These are phyloP conservation scores for Pyrrhosoma nymphula DNA, from an alignment of 2,888 invertebrate species.

Conservation along the genomic window DNA sequence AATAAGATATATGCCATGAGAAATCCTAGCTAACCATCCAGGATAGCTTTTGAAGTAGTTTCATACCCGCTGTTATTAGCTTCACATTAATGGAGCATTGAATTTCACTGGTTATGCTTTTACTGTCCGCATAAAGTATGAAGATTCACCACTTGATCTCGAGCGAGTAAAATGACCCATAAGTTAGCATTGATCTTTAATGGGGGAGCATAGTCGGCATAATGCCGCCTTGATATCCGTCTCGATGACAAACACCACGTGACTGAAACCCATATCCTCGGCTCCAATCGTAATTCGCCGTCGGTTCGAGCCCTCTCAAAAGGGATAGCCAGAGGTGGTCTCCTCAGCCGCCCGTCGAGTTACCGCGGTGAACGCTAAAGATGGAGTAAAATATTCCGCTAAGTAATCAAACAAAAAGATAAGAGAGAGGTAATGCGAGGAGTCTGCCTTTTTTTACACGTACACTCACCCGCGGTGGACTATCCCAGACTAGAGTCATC, in stretches of 20 bases:
- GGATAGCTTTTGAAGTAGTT: too few relatives aligned
- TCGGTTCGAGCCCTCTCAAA: neutral
- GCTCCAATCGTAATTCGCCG: neutral
- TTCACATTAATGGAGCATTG: neutral
- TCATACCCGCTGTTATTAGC: too few relatives aligned
- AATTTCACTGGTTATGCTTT: neutral
- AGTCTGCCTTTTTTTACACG: neutral
- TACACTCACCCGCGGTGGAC: neutral
- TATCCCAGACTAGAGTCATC: neutral
- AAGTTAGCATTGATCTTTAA: neutral
- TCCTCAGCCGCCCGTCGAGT: neutral
- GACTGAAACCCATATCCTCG: neutral
- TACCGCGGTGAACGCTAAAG: neutral
- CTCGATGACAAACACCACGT: constrained; percentile 11
- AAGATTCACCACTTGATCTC: neutral
- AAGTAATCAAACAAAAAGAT: neutral
- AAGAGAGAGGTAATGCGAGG: neutral
- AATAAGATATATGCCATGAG: too few relatives aligned
- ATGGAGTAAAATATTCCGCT: neutral
- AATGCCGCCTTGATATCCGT: neutral
- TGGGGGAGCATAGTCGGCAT: neutral
- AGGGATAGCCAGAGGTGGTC: constrained; percentile 17
- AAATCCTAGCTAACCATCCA: too few relatives aligned
- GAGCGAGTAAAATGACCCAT: neutral
- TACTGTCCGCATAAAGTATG: neutral